A percentile compares a stretch with the other conserved stretches of the same genome.
phyloP scores from a whole-genome alignment of 2,888 invertebrate species.

The Osmoderma eremita region DNA sequence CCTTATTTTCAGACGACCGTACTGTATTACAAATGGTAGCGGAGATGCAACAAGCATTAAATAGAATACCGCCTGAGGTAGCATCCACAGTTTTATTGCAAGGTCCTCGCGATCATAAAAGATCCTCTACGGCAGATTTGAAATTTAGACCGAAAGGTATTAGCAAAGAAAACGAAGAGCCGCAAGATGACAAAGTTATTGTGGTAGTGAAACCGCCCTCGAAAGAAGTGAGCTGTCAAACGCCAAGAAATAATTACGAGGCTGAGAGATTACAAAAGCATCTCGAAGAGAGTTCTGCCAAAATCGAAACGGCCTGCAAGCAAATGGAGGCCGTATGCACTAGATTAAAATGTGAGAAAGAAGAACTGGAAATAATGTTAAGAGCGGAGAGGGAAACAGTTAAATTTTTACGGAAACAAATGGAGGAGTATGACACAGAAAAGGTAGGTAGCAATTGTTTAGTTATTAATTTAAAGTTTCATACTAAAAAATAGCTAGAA shows the following conservation, averaged over 20 bases:
- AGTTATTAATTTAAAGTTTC: slow-evolving; percentile 15
- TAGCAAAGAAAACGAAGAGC: slow-evolving; percentile 4
- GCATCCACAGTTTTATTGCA: slow-evolving; percentile 54
- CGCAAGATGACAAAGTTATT: slow-evolving; percentile 20
- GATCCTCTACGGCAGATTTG: slow-evolving; percentile 29
- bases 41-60: slow-evolving; percentile 60
- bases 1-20: slow-evolving; percentile 52
- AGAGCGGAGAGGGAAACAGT: slow-evolving; percentile 55
- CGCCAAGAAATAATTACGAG: slow-evolving; percentile 52
- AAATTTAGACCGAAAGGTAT: slow-evolving; percentile 23
- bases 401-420: slow-evolving; percentile 53
- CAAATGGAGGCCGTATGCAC: slow-evolving; percentile 60
- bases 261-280: slow-evolving; percentile 57
- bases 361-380: slow-evolving; percentile 55
- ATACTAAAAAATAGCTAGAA: slow-evolving; percentile 3
- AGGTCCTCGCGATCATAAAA: slow-evolving; percentile 39
- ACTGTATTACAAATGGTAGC: slow-evolving; percentile 57
- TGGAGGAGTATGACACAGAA: slow-evolving; percentile 56
- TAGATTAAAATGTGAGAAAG: slow-evolving; percentile 59
- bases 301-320: slow-evolving; percentile 59
- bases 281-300: slow-evolving; percentile 59
- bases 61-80: slow-evolving; percentile 60
- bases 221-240: slow-evolving; percentile 50
- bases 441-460: slow-evolving; percentile 49
- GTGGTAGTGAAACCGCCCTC: slow-evolving; percentile 32